A percentile compares a stretch with the other conserved stretches of the same genome.
phyloP scores from a whole-genome alignment of 2,113 vertebrate genomes.

The Otocyon megalotis region DNA sequence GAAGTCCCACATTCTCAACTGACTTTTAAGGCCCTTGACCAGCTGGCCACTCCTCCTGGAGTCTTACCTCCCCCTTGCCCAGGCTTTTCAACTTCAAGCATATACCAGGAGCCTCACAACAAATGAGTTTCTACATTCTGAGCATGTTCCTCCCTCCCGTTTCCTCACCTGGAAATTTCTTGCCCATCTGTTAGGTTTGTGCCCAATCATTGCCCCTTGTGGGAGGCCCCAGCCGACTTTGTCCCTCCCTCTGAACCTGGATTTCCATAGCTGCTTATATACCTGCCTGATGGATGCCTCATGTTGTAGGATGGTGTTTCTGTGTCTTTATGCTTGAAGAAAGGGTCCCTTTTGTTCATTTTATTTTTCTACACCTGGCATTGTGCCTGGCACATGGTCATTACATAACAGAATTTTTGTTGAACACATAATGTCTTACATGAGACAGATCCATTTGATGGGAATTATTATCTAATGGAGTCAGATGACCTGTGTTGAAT shows the following conservation, averaged over 20 bases:
- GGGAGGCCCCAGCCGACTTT: accelerated
- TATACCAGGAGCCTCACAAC: accelerated
- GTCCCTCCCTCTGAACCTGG: neutral
- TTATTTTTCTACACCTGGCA: neutral
- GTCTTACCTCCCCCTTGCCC: neutral
- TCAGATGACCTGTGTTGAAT: neutral
- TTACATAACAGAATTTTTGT: neutral
- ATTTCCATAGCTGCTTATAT: accelerated
- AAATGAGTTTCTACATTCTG: neutral
- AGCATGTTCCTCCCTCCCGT: neutral
- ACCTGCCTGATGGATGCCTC: neutral
- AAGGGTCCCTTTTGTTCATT: neutral
- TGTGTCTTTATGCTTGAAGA: neutral
- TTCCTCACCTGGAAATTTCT: neutral
- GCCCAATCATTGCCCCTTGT: accelerated
- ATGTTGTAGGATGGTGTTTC: accelerated
- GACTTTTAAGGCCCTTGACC: neutral
- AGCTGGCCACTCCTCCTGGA: neutral
- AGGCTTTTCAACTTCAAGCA: neutral
- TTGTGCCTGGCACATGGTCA: neutral
- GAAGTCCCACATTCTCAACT: neutral
- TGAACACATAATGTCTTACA: neutral
- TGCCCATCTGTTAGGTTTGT: neutral
- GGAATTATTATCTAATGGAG: neutral
- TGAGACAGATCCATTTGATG: neutral